Evolutionary conservation across 2,113 vertebrate species (phyloP).

Genomic region (Labrus mixtus): DNA sequence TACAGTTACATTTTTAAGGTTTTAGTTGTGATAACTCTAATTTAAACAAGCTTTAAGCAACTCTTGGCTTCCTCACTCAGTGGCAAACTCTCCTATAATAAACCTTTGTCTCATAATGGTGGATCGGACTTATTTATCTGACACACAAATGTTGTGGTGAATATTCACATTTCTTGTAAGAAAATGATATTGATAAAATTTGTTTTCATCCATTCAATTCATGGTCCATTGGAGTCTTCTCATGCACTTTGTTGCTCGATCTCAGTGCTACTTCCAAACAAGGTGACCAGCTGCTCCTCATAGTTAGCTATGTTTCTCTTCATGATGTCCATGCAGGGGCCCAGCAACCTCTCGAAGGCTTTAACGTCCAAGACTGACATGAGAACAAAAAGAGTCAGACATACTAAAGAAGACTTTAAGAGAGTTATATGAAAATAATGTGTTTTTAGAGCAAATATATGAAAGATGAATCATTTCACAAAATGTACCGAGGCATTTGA

Average conservation of each 20-base stretch:
- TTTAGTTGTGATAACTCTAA: constrained; percentile 51
- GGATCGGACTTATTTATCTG: constrained; percentile 33
- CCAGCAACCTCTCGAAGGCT: constrained; percentile 98
- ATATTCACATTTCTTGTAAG: constrained; percentile 72
- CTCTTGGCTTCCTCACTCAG: constrained; percentile 58
- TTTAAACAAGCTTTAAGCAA: constrained; percentile 63
- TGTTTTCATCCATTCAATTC: constrained; percentile 23
- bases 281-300: constrained; percentile 94
- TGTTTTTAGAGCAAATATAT: neutral
- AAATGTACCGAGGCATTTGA: constrained; percentile 95
- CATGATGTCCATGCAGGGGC: constrained; percentile 99
- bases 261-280: constrained; percentile 97
- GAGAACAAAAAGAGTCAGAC: constrained; percentile 22
- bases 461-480: constrained; percentile 13
- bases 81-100: constrained; percentile 41
- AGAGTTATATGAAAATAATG: neutral
- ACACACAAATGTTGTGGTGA: constrained; percentile 55
- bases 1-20: constrained; percentile 54
- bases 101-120: constrained; percentile 26
- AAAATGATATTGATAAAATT: constrained; percentile 48
- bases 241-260: constrained; percentile 91
- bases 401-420: neutral
- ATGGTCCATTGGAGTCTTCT: constrained; percentile 74
- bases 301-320: constrained; percentile 99
- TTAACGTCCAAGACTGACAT: constrained; percentile 93